Conservation (phyloP, 2,797 vertebrate species). For the Tangara arthus region DNA sequence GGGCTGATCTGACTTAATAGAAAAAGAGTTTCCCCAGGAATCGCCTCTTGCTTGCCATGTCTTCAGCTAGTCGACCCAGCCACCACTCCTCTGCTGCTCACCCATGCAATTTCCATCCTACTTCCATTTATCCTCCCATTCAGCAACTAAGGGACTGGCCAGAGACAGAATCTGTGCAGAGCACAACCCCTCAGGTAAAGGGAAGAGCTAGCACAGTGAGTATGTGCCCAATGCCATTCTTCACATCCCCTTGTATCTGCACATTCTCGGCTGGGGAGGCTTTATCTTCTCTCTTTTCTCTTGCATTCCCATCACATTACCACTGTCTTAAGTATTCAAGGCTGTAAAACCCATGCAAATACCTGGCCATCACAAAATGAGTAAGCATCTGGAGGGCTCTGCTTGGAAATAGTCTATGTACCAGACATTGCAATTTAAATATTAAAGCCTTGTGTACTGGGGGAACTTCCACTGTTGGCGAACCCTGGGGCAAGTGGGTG, state of each 20-base stretch:
- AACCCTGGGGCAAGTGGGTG: not conserved
- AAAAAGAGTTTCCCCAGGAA: not conserved
- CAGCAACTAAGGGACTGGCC: not conserved
- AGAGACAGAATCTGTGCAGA: not conserved
- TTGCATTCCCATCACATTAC: not conserved
- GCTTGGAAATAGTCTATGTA: not conserved
- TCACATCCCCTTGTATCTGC: not conserved
- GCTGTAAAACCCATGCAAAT: constrained; percentile 5
- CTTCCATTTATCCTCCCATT: not conserved
- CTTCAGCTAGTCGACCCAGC: not conserved
- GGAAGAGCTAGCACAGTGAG: not conserved
- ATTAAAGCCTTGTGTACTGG: not conserved
- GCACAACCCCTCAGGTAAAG: not conserved
- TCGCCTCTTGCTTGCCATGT: not conserved
- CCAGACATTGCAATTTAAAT: not conserved
- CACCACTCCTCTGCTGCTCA: not conserved
- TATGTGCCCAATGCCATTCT: not conserved
- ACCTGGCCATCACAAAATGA: not conserved
- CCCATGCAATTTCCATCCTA: not conserved
- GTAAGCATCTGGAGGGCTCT: not conserved
- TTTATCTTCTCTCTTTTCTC: not conserved
- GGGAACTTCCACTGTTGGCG: not conserved
- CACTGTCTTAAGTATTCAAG: not conserved
- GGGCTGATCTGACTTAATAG: not conserved
- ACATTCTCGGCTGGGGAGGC: not conserved